Evolutionary conservation across 2,797 vertebrate genomes (phyloP).

Genomic region (Sphenopsis melanotis): DNA sequence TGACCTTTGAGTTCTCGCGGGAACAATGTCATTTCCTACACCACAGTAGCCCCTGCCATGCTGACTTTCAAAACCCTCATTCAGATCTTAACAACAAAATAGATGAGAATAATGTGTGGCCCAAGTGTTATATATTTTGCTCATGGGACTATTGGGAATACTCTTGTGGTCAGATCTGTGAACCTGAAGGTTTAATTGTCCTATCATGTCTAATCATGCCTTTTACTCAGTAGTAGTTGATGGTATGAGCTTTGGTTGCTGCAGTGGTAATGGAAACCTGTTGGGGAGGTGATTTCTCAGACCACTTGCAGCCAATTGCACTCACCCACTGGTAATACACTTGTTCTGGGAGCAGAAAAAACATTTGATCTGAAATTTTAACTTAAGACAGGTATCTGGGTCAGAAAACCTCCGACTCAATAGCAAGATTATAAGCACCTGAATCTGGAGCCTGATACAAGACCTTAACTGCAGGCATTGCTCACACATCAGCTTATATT

Average conservation of each 20-base stretch:
- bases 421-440: background rate
- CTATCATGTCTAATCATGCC: background rate
- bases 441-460: background rate
- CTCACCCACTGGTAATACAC: background rate
- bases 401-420: background rate
- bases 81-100: background rate
- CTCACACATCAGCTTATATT: background rate
- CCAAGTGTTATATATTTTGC: background rate
- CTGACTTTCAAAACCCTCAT: background rate
- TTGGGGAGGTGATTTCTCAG: background rate
- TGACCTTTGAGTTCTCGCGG: background rate
- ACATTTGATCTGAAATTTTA: background rate
- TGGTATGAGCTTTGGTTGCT: background rate
- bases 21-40: background rate
- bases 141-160: background rate
- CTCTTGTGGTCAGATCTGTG: background rate
- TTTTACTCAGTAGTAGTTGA: background rate
- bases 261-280: background rate
- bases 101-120: background rate
- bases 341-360: background rate
- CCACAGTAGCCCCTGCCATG: background rate
- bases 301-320: background rate
- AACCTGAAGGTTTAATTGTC: background rate
- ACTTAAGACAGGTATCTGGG: rapidly evolving
- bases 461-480: background rate